Percentiles rank a stretch among this genome's conserved stretches.
These are phyloP conservation scores for Enteromius afrohamiltoni DNA, from an alignment of 2,797 vertebrate species.

Conservation along the genomic window DNA sequence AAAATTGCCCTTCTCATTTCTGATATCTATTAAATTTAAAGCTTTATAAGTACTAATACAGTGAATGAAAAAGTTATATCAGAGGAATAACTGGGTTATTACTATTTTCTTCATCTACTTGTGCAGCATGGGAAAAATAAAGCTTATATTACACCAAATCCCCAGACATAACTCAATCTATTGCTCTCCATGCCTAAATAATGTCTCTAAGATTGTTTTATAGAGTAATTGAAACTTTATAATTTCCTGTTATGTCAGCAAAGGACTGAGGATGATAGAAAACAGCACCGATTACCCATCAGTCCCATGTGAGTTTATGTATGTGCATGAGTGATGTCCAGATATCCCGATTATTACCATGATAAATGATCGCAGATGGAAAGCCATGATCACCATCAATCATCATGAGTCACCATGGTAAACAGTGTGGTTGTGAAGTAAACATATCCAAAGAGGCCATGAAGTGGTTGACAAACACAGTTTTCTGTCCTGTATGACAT, in stretches of 20 bases:
- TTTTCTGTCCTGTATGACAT: background rate
- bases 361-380: slow-evolving; percentile 12
- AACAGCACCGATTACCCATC: background rate
- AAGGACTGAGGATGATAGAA: slow-evolving; percentile 4
- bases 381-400: slow-evolving; percentile 4
- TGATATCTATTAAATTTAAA: background rate
- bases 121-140: background rate
- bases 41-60: slow-evolving; percentile 8
- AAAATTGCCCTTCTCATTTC: background rate
- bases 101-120: slow-evolving; percentile 48
- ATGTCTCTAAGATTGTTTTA: background rate
- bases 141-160: slow-evolving; percentile 3
- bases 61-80: background rate
- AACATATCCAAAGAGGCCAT: slow-evolving; percentile 4
- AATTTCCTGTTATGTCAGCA: slow-evolving; percentile 8
- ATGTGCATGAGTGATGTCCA: slow-evolving; percentile 3
- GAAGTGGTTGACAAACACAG: background rate
- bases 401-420: slow-evolving; percentile 8
- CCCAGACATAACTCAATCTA: background rate
- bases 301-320: background rate
- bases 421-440: slow-evolving; percentile 16
- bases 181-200: background rate
- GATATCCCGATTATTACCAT: background rate
- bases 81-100: slow-evolving; percentile 5
- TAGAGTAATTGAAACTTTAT: background rate